phyloP scores from a whole-genome alignment of 2,888 invertebrate genomes.

The Anthophora plumipes region DNA sequence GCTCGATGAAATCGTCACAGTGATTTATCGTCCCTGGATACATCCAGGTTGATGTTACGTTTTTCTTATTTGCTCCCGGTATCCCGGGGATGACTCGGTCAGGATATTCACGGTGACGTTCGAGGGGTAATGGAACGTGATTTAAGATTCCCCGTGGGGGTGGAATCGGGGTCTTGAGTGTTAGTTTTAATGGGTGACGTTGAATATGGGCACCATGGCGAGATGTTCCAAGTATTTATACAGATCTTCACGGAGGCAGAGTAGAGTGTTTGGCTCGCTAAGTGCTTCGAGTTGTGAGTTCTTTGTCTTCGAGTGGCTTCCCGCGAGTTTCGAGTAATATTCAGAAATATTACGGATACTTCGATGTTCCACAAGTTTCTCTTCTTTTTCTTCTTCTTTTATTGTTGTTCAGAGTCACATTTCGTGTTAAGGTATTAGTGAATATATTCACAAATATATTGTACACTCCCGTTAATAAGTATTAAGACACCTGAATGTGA shows the following conservation, averaged over 20 bases:
- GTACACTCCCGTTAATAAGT: no score
- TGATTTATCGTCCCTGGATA: conserved; percentile 61
- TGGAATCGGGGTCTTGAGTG: background rate
- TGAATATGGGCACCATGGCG: background rate
- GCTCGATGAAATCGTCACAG: conserved; percentile 55
- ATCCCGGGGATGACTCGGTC: conserved; percentile 35
- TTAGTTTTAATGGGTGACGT: conserved; percentile 10
- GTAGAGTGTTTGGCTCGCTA: background rate
- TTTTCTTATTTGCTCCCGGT: conserved; percentile 53
- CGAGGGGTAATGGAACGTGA: conserved; percentile 16
- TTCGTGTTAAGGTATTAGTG: no score
- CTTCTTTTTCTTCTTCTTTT: no score
- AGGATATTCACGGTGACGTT: conserved; percentile 51
- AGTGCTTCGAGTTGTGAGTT: background rate
- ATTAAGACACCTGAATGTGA: no score
- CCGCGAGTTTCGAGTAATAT: background rate
- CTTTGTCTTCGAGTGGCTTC: background rate
- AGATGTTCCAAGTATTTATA: conserved; percentile 3
- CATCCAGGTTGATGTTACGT: background rate
- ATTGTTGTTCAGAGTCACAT: no score
- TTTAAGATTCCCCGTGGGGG: conserved; percentile 7
- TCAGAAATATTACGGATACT: no score
- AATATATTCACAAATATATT: no score
- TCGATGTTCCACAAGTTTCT: no score
- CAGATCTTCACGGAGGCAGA: background rate